These are phyloP conservation scores for Neuroterus valhalla DNA, from an alignment of 1,140 invertebrate species.

Conservation along the genomic window DNA sequence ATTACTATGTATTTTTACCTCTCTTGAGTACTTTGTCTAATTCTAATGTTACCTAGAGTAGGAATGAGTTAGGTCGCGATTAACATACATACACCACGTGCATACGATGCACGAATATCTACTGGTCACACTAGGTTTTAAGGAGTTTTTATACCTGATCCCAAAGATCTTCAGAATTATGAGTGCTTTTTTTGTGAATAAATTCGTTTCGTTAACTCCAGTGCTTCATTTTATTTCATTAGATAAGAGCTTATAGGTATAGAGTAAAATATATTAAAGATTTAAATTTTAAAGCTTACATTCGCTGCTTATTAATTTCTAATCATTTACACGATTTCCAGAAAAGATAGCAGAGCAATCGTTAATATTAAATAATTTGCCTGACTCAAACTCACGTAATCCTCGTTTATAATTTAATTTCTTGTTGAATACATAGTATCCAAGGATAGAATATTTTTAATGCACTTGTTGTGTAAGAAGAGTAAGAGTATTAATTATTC, in stretches of 20 bases:
- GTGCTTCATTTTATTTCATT: conserved; percentile 45
- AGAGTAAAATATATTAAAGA: neutral
- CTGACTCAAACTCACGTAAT: neutral
- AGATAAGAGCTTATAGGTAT: conserved; percentile 30
- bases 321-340: neutral
- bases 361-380: neutral
- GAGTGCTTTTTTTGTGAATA: conserved; percentile 57
- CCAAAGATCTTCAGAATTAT: conserved; percentile 62
- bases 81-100: neutral
- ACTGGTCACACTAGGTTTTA: conserved; percentile 55
- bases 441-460: neutral
- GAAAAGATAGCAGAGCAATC: neutral
- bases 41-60: neutral
- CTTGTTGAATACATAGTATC: neutral
- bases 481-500: conserved; percentile 16
- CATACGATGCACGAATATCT: conserved; percentile 4
- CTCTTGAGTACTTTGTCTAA: conserved; percentile 9
- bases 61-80: conserved; percentile 8
- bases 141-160: conserved; percentile 61
- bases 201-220: conserved; percentile 55
- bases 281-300: neutral
- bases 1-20: neutral
- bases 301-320: conserved; percentile 27
- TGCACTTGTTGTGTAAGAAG: neutral
- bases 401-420: neutral